Percentiles rank a stretch among this genome's conserved stretches.
Conservation (phyloP, 2,113 vertebrate species). For the Rhombomys opimus region DNA sequence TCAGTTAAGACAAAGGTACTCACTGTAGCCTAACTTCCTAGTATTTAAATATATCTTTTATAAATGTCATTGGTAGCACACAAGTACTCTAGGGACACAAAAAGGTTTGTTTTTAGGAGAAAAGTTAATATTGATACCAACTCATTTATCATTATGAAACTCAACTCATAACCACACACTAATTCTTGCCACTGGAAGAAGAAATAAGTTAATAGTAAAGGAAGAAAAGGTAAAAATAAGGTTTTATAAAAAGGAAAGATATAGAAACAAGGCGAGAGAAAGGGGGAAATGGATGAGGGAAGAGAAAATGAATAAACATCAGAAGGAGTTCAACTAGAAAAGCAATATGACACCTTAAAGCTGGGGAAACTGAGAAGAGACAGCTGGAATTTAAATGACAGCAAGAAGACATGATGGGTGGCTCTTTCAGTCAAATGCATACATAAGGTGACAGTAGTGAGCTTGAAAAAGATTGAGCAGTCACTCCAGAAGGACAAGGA, state of each 20-base stretch:
- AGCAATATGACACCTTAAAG: neutral
- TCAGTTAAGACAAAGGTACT: neutral
- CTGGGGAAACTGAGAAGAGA: neutral
- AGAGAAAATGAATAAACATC: neutral
- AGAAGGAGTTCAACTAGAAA: neutral
- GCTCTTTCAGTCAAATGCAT: neutral
- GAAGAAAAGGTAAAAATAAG: neutral
- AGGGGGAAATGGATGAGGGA: neutral
- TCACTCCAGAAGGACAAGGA: neutral
- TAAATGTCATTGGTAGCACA: neutral
- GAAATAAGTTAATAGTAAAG: neutral
- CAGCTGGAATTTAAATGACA: neutral
- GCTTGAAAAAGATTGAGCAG: neutral
- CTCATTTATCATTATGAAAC: neutral
- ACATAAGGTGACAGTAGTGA: neutral
- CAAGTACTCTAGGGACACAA: neutral
- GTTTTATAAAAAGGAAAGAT: neutral
- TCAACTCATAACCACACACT: neutral
- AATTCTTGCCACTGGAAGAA: neutral
- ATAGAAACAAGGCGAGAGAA: neutral
- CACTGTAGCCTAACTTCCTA: neutral
- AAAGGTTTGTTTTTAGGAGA: neutral
- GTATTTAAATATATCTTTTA: conserved; percentile 1
- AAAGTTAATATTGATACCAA: conserved; percentile 19
- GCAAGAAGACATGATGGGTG: neutral